Conservation (phyloP, 1,140 invertebrate species). For the Panagrolaimus sp. region DNA sequence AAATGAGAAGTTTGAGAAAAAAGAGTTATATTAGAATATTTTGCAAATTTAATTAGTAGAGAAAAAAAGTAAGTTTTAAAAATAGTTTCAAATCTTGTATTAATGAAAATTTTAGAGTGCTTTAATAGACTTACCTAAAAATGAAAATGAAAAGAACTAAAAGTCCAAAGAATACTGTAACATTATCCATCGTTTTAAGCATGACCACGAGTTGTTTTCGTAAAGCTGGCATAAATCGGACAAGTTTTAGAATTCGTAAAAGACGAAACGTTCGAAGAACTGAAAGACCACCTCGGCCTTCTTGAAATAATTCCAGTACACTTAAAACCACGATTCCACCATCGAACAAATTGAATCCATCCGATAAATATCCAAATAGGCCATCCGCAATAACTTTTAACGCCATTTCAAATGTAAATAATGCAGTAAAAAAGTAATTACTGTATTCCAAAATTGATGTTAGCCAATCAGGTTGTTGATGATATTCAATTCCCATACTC, state of each 20-base stretch:
- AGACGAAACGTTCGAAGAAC: conserved; percentile 93
- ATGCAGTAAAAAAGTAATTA: conserved; percentile 86
- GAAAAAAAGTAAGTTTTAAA: too few species aligned
- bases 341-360: conserved; percentile 99
- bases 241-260: conserved; percentile 88
- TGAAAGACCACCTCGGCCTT: conserved; percentile 77
- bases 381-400: conserved; percentile 92
- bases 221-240: conserved; percentile 95
- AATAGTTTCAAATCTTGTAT: not conserved
- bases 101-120: conserved; percentile 10
- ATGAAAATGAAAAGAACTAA: conserved; percentile 99
- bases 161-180: conserved; percentile 93
- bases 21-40: not conserved
- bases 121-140: conserved; percentile 78
- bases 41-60: too few species aligned
- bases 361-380: conserved; percentile 88
- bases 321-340: conserved; percentile 94
- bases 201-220: conserved; percentile 91
- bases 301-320: conserved; percentile 82
- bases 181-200: conserved; percentile 96
- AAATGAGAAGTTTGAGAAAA: conserved; percentile 23
- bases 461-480: conserved; percentile 84
- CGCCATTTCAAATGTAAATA: conserved; percentile 96
- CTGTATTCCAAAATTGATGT: conserved; percentile 91
- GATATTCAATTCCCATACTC: conserved; percentile 98